Base-by-base conservation (phyloP, 1,140 invertebrate genomes). In the Philopotamus ludificatus region DNA sequence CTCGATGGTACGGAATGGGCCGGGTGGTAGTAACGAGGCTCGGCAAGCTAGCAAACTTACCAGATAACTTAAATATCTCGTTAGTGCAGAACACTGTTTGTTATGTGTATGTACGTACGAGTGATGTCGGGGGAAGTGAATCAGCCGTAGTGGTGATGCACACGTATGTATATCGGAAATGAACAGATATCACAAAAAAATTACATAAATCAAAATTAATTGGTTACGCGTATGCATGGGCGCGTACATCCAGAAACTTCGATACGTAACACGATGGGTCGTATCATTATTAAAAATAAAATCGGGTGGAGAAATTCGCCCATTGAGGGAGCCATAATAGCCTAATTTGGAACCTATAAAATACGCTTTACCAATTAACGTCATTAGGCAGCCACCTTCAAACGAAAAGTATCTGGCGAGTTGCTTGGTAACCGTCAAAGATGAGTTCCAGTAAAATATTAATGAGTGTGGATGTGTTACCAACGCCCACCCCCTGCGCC, bases 21-120 rank as follows among this genome's bases (percentile, higher is more conserved):
- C 54, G 60, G 49, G 50, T 23, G 53, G 45, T 49, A 63, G 67
- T 69, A 69, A 69, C 63, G 63, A 69, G 63, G 59, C 67, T 69
- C 63, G 67, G 58, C 63, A 69, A 65, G 50, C 63, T 57, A 49
- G 67, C 67, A 69, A 70, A 70, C 67, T 70, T 70, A 70, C 54
- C 60, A 66, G 64, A 70, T 70, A 70, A 70, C 67, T 70, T 69
- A 69, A 69, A 66, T 70, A 70, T 70, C 67, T 70, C 67, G 67
- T 70, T 70, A 70, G 67, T 66, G 63, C 61, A 63, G 67, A 69
- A 62, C 67, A 65, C 42, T 70, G 67, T 58, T 66, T 61, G 65
- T 61, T 54, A 45, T 55, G 62, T 54, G 51, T 63, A 49, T 28
- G 28, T 34, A 34, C 12, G 12, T n/a, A 34, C 28, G 28, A 34